Conservation (phyloP, 1,140 invertebrate genomes). For the Zaprionus kolodkinae region DNA sequence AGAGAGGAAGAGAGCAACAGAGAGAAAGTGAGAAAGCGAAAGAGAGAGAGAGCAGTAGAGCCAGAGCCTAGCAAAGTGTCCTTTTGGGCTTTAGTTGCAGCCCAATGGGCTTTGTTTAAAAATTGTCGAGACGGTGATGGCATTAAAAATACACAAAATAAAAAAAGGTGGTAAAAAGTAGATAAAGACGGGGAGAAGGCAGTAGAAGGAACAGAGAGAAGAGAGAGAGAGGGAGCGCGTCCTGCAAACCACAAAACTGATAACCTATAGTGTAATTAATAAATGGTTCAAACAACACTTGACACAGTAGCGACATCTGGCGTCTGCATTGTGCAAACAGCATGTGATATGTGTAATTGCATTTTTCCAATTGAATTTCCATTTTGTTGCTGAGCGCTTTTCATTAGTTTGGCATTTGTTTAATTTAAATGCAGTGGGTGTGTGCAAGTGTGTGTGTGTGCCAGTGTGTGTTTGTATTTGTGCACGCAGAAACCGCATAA, state of each 20-base stretch:
- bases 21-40: background rate
- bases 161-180: too few species aligned
- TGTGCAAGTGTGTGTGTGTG: constrained; percentile 14
- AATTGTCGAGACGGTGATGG: constrained; percentile 17
- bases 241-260: background rate
- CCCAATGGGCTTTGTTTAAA: constrained; percentile 16
- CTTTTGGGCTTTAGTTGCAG: constrained; percentile 31
- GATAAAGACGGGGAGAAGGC: too few species aligned
- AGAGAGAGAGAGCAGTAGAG: constrained; percentile 20
- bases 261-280: background rate
- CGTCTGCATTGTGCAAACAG: constrained; percentile 28
- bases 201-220: too few species aligned
- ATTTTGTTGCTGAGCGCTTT: constrained; percentile 25
- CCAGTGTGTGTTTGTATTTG: constrained; percentile 8
- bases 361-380: constrained; percentile 39
- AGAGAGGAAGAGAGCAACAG: constrained; percentile 3
- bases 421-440: constrained; percentile 25
- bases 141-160: background rate
- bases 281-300: background rate
- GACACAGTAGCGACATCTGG: constrained; percentile 33
- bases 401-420: constrained; percentile 54
- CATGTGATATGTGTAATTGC: constrained; percentile 31
- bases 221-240: background rate
- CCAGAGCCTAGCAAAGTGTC: constrained; percentile 13
- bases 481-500: constrained; percentile 66